Percentiles rank a stretch among this genome's conserved stretches.
Conservation (phyloP, 2,888 invertebrate species). For the Heliconius hortense region DNA sequence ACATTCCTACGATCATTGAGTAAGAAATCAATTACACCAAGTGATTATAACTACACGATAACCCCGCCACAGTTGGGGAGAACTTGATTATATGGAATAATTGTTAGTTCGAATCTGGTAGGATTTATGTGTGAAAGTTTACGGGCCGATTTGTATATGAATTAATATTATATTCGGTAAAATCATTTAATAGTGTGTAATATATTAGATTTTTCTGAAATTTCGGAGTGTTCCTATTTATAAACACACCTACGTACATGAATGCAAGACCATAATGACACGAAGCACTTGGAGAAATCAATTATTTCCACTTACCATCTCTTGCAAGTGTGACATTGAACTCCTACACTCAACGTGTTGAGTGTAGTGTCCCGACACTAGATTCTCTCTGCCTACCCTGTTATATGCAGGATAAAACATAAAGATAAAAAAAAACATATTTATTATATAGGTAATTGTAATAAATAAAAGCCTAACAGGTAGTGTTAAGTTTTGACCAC, state of each 20-base stretch:
- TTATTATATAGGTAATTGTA: neutral
- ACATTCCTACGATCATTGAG: constrained; percentile 47
- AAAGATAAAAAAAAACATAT: neutral
- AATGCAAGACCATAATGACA: neutral
- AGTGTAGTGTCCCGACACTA: neutral
- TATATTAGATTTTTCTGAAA: too few relatives aligned
- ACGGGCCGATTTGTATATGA: too few relatives aligned
- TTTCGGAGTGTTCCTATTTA: neutral
- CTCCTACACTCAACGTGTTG: too few relatives aligned
- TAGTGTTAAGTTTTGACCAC: neutral
- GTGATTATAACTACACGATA: neutral
- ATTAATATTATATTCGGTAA: too few relatives aligned
- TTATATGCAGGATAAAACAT: neutral
- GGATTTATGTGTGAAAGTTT: neutral
- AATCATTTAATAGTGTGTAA: too few relatives aligned
- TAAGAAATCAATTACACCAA: constrained; percentile 12
- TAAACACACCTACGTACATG: neutral
- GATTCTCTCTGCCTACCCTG: too few relatives aligned
- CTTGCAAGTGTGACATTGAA: too few relatives aligned
- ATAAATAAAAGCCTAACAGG: neutral
- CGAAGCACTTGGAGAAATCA: too few relatives aligned
- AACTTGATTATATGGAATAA: neutral
- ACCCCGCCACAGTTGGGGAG: neutral
- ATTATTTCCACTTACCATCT: too few relatives aligned
- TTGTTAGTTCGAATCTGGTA: neutral